A percentile compares a stretch with the other conserved stretches of the same genome.
phyloP scores from a whole-genome alignment of 1,140 invertebrate genomes.

The Drosophila cardini region DNA sequence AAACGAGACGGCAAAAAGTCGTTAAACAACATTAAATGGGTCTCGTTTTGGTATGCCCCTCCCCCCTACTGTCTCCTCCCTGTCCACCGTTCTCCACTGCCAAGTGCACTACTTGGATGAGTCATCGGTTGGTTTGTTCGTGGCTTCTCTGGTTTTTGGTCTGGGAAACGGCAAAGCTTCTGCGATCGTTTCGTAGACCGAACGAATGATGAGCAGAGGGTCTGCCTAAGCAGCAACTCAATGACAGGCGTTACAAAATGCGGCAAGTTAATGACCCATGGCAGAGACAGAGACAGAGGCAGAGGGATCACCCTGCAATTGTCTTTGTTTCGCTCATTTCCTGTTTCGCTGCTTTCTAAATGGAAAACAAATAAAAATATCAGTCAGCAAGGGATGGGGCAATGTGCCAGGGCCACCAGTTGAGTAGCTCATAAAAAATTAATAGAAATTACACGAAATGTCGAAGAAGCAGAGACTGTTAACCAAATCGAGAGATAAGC shows the following conservation, averaged over 20 bases:
- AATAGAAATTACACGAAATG: slow-evolving; percentile 74
- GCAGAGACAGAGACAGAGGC: too few species aligned
- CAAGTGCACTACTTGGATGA: slow-evolving; percentile 42
- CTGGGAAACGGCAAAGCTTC: slow-evolving; percentile 63
- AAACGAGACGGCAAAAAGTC: slow-evolving; percentile 64
- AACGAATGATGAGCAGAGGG: slow-evolving; percentile 16
- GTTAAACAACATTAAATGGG: slow-evolving; percentile 83
- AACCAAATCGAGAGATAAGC: slow-evolving; percentile 21
- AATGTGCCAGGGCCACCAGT: slow-evolving; percentile 49
- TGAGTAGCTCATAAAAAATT: slow-evolving; percentile 73
- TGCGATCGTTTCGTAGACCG: slow-evolving; percentile 45
- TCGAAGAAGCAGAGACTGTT: slow-evolving; percentile 27
- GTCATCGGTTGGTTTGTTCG: slow-evolving; percentile 29
- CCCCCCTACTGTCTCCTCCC: not conserved
- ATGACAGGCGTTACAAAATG: slow-evolving; percentile 80
- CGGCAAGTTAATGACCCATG: slow-evolving; percentile 76
- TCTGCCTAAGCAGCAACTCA: slow-evolving; percentile 75
- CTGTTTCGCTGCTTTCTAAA: slow-evolving; percentile 63
- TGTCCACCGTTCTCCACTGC: not conserved
- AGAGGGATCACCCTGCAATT: slow-evolving; percentile 71
- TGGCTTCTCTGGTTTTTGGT: not conserved
- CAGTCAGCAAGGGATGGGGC: slow-evolving; percentile 21
- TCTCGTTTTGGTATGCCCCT: slow-evolving; percentile 61
- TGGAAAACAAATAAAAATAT: slow-evolving; percentile 76
- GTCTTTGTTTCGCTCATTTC: slow-evolving; percentile 69